Evolutionary conservation across 2,797 vertebrate genomes (phyloP).

Genomic region (Nannoperca obscura): DNA sequence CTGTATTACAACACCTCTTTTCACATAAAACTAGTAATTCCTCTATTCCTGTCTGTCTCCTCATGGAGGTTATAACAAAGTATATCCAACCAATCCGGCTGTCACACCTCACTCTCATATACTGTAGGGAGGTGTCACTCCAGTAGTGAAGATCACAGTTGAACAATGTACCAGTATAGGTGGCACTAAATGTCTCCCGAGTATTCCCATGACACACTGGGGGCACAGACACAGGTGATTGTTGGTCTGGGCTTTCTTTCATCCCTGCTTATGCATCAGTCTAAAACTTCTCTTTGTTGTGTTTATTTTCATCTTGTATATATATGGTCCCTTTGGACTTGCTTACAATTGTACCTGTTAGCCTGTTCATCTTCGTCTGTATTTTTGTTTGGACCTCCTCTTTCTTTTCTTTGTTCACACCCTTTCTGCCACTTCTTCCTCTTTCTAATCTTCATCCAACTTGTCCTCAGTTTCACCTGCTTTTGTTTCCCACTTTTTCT

Average conservation of each 20-base stretch:
- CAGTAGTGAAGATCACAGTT: conserved; percentile 7
- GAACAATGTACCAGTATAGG: conserved; percentile 15
- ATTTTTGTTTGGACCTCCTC: conserved; percentile 20
- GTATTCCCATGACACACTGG: conserved; percentile 17
- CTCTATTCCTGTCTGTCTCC: neutral
- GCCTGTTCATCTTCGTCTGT: neutral
- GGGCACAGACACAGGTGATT: neutral
- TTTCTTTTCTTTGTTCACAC: conserved; percentile 15
- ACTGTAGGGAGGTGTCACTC: conserved; percentile 28
- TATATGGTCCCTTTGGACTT: neutral
- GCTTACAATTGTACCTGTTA: neutral
- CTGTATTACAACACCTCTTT: neutral
- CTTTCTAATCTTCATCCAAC: conserved; percentile 37
- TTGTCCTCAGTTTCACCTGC: conserved; percentile 28
- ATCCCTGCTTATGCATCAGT: neutral
- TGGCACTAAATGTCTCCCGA: conserved; percentile 4
- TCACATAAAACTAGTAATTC: neutral
- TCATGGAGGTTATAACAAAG: neutral
- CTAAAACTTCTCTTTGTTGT: conserved; percentile 1
- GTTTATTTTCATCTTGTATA: conserved; percentile 8
- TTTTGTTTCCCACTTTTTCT: conserved; percentile 34
- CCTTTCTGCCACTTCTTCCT: neutral
- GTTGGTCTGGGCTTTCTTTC: conserved; percentile 7
- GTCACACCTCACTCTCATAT: conserved; percentile 25
- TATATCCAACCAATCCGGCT: conserved; percentile 2